These are phyloP conservation scores for Cercopithecus diana DNA, from an alignment of 2,797 vertebrate genomes.

Conservation along the genomic window DNA sequence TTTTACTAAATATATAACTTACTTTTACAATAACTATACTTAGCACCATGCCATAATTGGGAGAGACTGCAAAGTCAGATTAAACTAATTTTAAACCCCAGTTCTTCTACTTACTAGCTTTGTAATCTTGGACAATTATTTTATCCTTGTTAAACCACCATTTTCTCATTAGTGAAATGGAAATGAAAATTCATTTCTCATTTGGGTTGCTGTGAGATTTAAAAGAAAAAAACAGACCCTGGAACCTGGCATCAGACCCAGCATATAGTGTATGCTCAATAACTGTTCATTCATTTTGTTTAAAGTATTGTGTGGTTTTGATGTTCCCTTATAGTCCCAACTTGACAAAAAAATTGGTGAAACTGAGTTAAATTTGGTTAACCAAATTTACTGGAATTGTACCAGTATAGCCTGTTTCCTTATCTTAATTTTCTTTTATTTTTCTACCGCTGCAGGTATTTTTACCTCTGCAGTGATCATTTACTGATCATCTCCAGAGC, in stretches of 20 bases:
- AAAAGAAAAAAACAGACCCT: neutral
- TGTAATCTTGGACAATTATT: conserved; percentile 39
- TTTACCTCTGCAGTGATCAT: neutral
- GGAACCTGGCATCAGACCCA: neutral
- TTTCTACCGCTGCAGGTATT: neutral
- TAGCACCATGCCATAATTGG: neutral
- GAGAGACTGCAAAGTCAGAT: neutral
- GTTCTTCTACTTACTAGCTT: neutral
- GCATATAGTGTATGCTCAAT: neutral
- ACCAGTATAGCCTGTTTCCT: neutral
- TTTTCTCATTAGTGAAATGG: conserved; percentile 48
- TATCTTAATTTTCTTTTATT: neutral
- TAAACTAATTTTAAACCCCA: conserved; percentile 36
- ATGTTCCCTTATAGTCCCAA: neutral
- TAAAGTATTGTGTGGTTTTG: neutral
- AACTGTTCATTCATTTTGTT: neutral
- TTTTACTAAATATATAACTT: conserved; percentile 41
- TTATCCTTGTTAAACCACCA: neutral
- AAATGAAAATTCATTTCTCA: conserved; percentile 49
- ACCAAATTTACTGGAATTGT: neutral
- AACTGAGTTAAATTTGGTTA: neutral
- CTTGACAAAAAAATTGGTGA: neutral
- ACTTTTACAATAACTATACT: neutral
- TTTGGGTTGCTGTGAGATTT: neutral
- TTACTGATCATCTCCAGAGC: neutral